Base-by-base conservation (phyloP, 2,888 invertebrate genomes). In the Philonicus albiceps region DNA sequence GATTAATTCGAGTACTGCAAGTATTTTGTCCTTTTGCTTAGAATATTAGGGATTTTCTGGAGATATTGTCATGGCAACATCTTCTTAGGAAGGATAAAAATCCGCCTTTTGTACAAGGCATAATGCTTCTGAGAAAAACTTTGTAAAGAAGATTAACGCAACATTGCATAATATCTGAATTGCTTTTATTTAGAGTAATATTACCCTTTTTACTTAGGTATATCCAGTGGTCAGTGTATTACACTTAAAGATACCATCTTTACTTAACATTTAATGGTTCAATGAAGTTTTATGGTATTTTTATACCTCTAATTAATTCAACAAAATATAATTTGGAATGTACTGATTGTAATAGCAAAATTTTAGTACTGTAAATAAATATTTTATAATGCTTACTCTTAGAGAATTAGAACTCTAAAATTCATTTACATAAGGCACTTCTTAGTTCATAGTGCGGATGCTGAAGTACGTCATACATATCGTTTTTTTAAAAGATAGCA, bases 1-100 rank as follows among this genome's bases (percentile, higher is more conserved):
- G 49, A 81, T 81, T 81, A 81, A 49, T 78, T 78, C 78, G 27
- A 78, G 78, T 49, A 49, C 64, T 64, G 64, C 64, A 64, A 64
- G 64, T 64, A 64, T 64, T 2, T 64, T 64, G 64, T 64, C 64
- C 22, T 22, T 64, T 27, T 27, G 64, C 64, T 64, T 64, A 64
- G 64, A 64, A 64, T 64, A 64, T 64, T 22, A 11, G 11, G 64
- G 64, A 64, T 64, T 64, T 64, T 19, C 27, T 7, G 27, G 22
- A 49, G 49, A 64, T 11, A 64, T 64, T 11, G 3, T 11, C 64
- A 64, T 19, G 7, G 64, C 19, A 3, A 64, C 27, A 27, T 22
- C 11, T 27, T 64, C 64, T 64, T 64, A 64, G 4, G 64, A 8
- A 27, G 27, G 64, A 64, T 64, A 11, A 64, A 64, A 64, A 64